Base-by-base conservation (phyloP, 2,113 vertebrate species). In the Lophura nycthemera region DNA sequence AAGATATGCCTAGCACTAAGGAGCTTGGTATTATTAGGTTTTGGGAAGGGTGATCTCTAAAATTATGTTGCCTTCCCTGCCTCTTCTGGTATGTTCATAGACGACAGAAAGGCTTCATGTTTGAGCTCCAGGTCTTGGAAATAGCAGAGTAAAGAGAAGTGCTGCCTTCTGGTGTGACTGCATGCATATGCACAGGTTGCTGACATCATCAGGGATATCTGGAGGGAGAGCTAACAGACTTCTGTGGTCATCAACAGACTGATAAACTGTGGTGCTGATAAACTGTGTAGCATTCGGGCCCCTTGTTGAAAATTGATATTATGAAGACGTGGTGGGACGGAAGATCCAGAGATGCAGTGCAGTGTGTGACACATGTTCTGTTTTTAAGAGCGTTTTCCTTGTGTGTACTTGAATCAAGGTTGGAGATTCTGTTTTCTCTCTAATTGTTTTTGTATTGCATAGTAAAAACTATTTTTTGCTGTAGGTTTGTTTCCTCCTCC, bases 41-140 rank as follows among this genome's bases (percentile, higher is more conserved):
- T 96, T 97, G 93, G 88, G 82, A 85, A 95, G 77, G 82, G 42
- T 88, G 93, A 83, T 47, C 14, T 89, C 79, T 94, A 94, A 95
- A 95, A 92, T 73, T 75, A 65, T 59, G 71, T 69, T 84, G 95
- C 93, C n/a, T 84, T 97, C 70, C 96, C 29, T 56, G 85, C 89
- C 67, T 95, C 97, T 93, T 96, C 91, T 97, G 45, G 80, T 96
- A 50, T 97, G 56, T 95, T 91, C 50, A 30, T 94, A 93, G 93
- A 90, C 96, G 95, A 83, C 85, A 81, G 85, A 89, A 94, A 54
- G 71, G 78, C 87, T 96, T 97, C 2, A 36, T 79, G 85, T 94
- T n/a, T 95, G 86, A 84, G 79, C 86, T 75, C 91, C 47, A 93
- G 63, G 72, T 83, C 63, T 88, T 96, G 83, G 81, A 89, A 84